A percentile compares a stretch with the other conserved stretches of the same genome.
phyloP scores from a whole-genome alignment of 2,113 vertebrate genomes.

The Bostrychus sinensis region DNA sequence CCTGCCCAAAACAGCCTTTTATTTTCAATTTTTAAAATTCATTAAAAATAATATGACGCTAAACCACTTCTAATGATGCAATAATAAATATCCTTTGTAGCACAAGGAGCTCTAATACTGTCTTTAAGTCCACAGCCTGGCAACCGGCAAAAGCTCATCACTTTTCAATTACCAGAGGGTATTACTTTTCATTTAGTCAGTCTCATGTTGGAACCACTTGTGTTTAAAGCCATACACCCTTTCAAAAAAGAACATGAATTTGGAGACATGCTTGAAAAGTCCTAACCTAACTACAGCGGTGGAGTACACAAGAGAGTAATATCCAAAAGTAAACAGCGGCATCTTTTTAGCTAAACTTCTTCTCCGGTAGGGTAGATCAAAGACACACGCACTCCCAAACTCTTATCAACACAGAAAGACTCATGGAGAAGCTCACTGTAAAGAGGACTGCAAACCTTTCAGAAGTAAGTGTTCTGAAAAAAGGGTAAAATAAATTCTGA shows the following conservation, averaged over 20 bases:
- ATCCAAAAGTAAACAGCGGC: slow-evolving; percentile 74
- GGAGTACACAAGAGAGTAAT: slow-evolving; percentile 48
- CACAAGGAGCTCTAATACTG: neutral
- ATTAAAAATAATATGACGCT: slow-evolving; percentile 1
- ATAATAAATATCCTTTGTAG: neutral
- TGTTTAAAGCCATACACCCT: slow-evolving; percentile 57
- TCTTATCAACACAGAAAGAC: slow-evolving; percentile 77
- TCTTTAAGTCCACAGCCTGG: slow-evolving; percentile 32
- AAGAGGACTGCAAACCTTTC: slow-evolving; percentile 76
- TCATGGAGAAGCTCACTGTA: slow-evolving; percentile 61
- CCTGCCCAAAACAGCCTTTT: neutral
- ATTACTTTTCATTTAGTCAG: slow-evolving; percentile 64
- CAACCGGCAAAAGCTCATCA: slow-evolving; percentile 51
- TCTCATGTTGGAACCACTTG: slow-evolving; percentile 38
- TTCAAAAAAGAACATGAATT: slow-evolving; percentile 57
- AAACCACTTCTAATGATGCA: neutral
- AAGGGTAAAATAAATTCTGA: slow-evolving; percentile 47
- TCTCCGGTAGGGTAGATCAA: slow-evolving; percentile 77
- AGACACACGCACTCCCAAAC: slow-evolving; percentile 73
- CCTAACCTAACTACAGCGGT: slow-evolving; percentile 48
- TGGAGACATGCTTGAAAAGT: slow-evolving; percentile 53
- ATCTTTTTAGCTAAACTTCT: slow-evolving; percentile 73
- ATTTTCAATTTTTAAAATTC: slow-evolving; percentile 16
- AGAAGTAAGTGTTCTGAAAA: slow-evolving; percentile 69
- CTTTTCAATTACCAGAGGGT: slow-evolving; percentile 62